Evolutionary conservation across 1,140 invertebrate genomes (phyloP).

Genomic region (Platyscapa corneri): DNA sequence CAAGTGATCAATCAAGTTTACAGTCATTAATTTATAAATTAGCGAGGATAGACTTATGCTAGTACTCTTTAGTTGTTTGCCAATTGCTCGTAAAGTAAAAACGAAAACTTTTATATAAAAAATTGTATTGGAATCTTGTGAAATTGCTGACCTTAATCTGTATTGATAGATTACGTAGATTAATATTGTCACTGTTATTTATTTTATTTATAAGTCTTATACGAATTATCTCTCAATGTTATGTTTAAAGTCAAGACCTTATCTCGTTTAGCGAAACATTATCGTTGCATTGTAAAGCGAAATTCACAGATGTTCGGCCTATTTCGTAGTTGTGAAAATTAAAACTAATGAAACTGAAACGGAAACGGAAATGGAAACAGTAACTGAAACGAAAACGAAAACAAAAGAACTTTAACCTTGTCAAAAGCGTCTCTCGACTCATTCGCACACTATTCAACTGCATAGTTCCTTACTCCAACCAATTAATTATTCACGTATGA

Average conservation of each 20-base stretch:
- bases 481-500: constrained; percentile 54
- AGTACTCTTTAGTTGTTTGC: constrained; percentile 37
- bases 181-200: constrained; percentile 12
- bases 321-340: too few species aligned
- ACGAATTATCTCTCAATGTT: neutral
- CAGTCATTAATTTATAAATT: constrained; percentile 51
- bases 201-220: constrained; percentile 26
- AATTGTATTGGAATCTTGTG: constrained; percentile 16
- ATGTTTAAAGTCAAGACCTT: neutral
- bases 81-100: constrained; percentile 20
- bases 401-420: constrained; percentile 23
- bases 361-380: too few species aligned
- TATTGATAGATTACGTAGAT: neutral
- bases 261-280: neutral
- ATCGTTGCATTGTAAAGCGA: neutral
- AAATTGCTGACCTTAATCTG: neutral
- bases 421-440: constrained; percentile 33
- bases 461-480: constrained; percentile 68
- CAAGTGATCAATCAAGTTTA: constrained; percentile 29
- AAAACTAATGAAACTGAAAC: too few species aligned
- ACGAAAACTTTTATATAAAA: neutral
- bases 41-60: constrained; percentile 49
- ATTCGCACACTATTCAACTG: constrained; percentile 53
- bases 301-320: too few species aligned
- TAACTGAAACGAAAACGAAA: neutral